These are phyloP conservation scores for Orchestia grillus DNA, from an alignment of 1,140 invertebrate genomes.

Conservation along the genomic window DNA sequence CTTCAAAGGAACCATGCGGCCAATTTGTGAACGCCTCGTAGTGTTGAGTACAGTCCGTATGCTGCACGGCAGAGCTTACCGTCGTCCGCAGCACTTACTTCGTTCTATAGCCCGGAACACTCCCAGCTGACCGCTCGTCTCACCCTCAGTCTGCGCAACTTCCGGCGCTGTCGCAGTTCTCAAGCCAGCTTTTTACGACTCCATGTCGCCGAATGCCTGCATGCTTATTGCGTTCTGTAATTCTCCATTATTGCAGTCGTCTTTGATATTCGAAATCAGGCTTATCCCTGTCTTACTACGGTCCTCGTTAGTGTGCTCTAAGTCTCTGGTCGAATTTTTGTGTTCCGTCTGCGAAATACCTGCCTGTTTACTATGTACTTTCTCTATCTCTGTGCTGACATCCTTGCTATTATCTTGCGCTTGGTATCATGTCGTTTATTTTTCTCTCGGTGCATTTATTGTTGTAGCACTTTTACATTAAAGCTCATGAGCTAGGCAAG, in stretches of 20 bases:
- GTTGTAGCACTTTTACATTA: too few relatives aligned
- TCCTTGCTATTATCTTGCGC: neutral
- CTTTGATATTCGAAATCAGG: neutral
- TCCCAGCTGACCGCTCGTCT: neutral
- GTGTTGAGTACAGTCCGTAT: too few relatives aligned
- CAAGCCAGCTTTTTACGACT: neutral
- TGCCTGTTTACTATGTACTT: neutral
- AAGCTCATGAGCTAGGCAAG: too few relatives aligned
- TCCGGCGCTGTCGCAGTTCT: neutral
- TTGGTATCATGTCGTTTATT: neutral
- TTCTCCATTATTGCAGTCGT: neutral
- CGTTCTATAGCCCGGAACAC: conserved; percentile 6
- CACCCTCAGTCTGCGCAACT: conserved; percentile 12
- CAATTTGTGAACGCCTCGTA: too few relatives aligned
- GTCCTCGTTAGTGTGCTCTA: neutral
- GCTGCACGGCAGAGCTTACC: neutral
- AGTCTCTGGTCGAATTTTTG: neutral
- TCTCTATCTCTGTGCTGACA: neutral
- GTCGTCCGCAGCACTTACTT: conserved; percentile 20
- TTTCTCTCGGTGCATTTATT: neutral
- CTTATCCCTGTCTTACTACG: neutral
- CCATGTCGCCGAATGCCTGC: neutral
- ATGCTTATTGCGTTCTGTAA: neutral
- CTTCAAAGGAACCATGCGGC: too few relatives aligned
- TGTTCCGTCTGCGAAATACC: neutral